phyloP scores from a whole-genome alignment of 2,888 invertebrate species.

The Temnothorax rugatulus region DNA sequence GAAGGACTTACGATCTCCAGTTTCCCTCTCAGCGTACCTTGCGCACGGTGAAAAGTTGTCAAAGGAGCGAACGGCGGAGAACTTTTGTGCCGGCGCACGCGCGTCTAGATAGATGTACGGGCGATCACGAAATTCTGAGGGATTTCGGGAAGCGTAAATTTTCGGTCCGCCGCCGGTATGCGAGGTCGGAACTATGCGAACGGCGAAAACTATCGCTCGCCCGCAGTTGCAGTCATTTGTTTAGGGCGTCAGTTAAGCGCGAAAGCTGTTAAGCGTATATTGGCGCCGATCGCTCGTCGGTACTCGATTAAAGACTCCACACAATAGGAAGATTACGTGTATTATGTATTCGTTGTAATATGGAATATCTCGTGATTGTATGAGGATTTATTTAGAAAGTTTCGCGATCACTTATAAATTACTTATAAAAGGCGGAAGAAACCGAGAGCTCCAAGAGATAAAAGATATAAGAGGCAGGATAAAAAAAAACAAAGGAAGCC shows the following conservation, averaged over 20 bases:
- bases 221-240: slow-evolving; percentile 51
- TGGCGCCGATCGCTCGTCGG: slow-evolving; percentile 47
- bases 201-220: slow-evolving; percentile 51
- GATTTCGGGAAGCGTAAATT: slow-evolving; percentile 55
- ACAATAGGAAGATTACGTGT: slow-evolving; percentile 4
- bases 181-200: slow-evolving; percentile 49
- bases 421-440: neutral
- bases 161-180: slow-evolving; percentile 52
- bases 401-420: slow-evolving; percentile 7
- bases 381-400: slow-evolving; percentile 1
- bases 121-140: slow-evolving; percentile 52
- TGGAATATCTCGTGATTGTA: neutral
- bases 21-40: neutral
- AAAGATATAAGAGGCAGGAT: neutral
- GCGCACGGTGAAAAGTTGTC: slow-evolving; percentile 25
- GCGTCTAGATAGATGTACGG: slow-evolving; percentile 28
- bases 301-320: slow-evolving; percentile 43
- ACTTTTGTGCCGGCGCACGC: slow-evolving; percentile 43
- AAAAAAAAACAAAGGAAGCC: neutral
- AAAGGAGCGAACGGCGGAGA: slow-evolving; percentile 13
- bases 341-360: neutral
- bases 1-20: slow-evolving; percentile 35
- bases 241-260: slow-evolving; percentile 50
- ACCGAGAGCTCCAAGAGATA: neutral
- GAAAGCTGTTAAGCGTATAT: slow-evolving; percentile 54